Evolutionary conservation across 2,888 invertebrate species (phyloP).

Genomic region (Cryptus armator): DNA sequence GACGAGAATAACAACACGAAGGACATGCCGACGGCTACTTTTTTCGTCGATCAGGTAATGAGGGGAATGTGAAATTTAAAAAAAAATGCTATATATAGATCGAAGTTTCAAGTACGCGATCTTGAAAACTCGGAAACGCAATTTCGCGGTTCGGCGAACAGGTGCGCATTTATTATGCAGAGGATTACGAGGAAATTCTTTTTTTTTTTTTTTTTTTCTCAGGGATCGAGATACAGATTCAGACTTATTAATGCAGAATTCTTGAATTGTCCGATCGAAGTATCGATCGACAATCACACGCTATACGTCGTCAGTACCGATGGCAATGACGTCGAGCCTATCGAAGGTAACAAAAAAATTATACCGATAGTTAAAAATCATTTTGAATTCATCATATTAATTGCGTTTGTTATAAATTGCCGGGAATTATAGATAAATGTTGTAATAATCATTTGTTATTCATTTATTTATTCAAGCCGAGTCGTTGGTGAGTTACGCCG

Average conservation of each 20-base stretch:
- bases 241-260: conserved; percentile 94
- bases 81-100: conserved; percentile 12
- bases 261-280: conserved; percentile 94
- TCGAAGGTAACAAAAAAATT: conserved; percentile 88
- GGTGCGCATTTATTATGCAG: background rate
- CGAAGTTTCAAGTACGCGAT: conserved; percentile 29
- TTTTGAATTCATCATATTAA: background rate
- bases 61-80: background rate
- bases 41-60: conserved; percentile 89
- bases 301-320: conserved; percentile 92
- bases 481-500: conserved; percentile 93
- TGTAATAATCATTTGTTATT: conserved; percentile 7
- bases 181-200: background rate
- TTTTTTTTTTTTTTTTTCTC: conserved; percentile 79
- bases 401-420: background rate
- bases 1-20: conserved; percentile 82
- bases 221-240: conserved; percentile 92
- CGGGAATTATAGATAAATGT: conserved; percentile 8
- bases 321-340: conserved; percentile 91
- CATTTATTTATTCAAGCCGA: conserved; percentile 84
- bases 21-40: conserved; percentile 88
- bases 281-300: conserved; percentile 94
- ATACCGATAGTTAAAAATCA: background rate
- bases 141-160: background rate
- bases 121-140: background rate